Evolutionary conservation across 1,140 invertebrate genomes (phyloP).

Genomic region (Delia radicum): DNA sequence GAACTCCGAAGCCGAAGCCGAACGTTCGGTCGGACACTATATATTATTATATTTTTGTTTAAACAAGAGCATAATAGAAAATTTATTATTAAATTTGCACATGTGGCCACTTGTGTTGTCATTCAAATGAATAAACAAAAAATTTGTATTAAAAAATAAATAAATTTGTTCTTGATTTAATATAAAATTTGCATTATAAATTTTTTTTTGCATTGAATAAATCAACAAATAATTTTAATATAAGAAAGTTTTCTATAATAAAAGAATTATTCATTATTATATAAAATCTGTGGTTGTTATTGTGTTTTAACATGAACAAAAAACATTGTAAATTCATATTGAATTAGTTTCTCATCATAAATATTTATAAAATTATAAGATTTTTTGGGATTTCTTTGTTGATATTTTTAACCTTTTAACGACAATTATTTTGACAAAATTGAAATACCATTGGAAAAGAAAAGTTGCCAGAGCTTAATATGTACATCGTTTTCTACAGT

Average conservation of each 20-base stretch:
- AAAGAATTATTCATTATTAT: background rate
- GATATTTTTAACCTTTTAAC: too few species aligned
- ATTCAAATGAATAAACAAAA: slow-evolving; percentile 3
- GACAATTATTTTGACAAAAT: too few species aligned
- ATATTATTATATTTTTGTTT: too few species aligned
- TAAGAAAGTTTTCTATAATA: background rate
- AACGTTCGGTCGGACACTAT: too few species aligned
- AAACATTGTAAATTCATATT: background rate
- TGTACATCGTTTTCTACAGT: too few species aligned
- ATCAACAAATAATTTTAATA: background rate
- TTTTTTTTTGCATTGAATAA: background rate
- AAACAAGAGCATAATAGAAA: too few species aligned
- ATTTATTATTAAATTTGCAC: background rate
- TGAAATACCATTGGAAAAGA: too few species aligned
- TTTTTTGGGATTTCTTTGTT: background rate
- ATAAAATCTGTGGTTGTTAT: background rate
- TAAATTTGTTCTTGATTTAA: slow-evolving; percentile 16
- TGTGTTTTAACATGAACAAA: background rate
- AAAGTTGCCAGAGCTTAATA: too few species aligned
- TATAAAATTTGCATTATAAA: too few species aligned
- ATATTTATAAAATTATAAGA: background rate
- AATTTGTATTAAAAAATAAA: background rate
- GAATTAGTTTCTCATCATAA: background rate
- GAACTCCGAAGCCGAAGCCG: too few species aligned
- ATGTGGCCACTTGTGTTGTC: slow-evolving; percentile 14